Evolutionary conservation across 2,113 vertebrate species (phyloP), one percentile per base, ranked within the genome.

Genomic region (Junco hyemalis): DNA sequence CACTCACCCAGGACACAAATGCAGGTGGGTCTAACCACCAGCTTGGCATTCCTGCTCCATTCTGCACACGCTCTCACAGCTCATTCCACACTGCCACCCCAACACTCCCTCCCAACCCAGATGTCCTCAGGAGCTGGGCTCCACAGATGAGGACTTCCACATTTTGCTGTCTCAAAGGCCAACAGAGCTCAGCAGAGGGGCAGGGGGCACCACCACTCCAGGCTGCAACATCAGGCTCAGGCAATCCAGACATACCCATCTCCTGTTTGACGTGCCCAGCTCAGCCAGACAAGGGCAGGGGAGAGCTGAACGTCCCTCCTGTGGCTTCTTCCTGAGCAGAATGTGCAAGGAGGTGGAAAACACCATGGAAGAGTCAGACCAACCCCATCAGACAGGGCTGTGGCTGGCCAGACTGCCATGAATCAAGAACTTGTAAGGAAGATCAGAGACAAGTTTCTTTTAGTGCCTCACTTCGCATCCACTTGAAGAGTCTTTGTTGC

Each of bases 251-350:
- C 3, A 2, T 40, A 17, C 9, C 63, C 44, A 36, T 18, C 13
- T 19, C 35, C 35, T 24, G 17, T 51, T 47, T 29, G 76, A 45
- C 1, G 0, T 18, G 31, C 44, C 53, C 74, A 31, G 48, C 65
- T 42, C 2, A 13, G 64, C 47, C 77, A 63, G 38, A 4, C 16
- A 40, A 5, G 60, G 61, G 17, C 44, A 64, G 31, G 8, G 14
- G 18, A 66, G 33, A 45, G 28, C 2, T 17, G 47, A 4, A 42
- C 0, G 0, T 9, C 23, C 51, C 7, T 28, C 14, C 21, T 17
- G 16, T 16, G 36, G n/a, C 60, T 60, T 33, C 31, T 48, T 57
- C 61, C 22, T 28, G 53, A 31, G 38, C 22, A 47, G 16, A 48
- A 50, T 17, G 15, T 54, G 48, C 0, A 0, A 33, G 2, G 42